phyloP scores from a whole-genome alignment of 2,797 vertebrate genomes.

The Pygocentrus nattereri region DNA sequence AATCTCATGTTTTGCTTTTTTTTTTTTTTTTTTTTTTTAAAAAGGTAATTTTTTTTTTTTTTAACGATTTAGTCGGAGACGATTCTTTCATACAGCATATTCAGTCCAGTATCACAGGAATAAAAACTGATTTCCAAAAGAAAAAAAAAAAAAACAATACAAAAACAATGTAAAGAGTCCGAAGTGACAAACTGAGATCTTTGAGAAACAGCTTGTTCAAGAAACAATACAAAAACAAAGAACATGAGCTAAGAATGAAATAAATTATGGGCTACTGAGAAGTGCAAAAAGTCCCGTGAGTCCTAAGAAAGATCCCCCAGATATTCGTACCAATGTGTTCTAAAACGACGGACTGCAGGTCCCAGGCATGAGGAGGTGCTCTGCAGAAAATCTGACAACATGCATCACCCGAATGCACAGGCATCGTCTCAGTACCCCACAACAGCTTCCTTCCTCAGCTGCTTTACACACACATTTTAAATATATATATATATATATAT shows the following conservation, averaged over 20 bases:
- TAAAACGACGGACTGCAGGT: neutral
- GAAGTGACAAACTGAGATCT: conserved; percentile 34
- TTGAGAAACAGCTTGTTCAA: conserved; percentile 41
- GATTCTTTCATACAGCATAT: conserved; percentile 24
- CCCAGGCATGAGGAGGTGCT: neutral
- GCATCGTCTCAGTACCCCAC: conserved; percentile 25
- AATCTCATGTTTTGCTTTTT: neutral
- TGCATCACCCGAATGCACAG: conserved; percentile 39
- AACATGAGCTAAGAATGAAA: neutral
- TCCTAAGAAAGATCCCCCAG: conserved; percentile 1
- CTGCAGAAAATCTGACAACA: conserved; percentile 27
- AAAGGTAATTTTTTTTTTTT: conserved; percentile 7
- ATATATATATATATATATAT: too few species aligned
- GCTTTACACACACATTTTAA: neutral
- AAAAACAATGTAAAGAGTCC: conserved; percentile 26
- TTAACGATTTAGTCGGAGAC: neutral
- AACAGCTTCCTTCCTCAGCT: neutral
- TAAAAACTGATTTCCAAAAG: conserved; percentile 47
- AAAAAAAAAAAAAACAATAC: conserved; percentile 41
- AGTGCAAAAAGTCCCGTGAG: conserved; percentile 29
- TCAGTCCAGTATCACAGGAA: conserved; percentile 42
- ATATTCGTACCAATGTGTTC: conserved; percentile 7
- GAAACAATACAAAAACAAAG: neutral
- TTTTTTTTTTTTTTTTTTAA: conserved; percentile 10
- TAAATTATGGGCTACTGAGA: conserved; percentile 1